Percentiles rank a stretch among this genome's conserved stretches.
Conservation (phyloP, 2,888 invertebrate genomes). For the Pammene aurita region DNA sequence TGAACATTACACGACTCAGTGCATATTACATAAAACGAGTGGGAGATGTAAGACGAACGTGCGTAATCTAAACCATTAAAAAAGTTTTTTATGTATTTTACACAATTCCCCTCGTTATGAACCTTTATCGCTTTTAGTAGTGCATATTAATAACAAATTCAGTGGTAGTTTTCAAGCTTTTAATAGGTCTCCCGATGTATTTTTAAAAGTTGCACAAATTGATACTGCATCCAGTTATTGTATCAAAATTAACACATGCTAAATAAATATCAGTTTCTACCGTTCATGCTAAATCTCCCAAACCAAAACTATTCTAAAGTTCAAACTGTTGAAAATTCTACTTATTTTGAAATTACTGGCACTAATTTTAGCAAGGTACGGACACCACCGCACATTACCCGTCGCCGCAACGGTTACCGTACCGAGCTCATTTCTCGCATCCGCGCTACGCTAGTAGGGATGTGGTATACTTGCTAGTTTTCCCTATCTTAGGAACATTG, state of each 20-base stretch:
- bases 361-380: conserved; percentile 38
- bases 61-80: no score
- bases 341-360: conserved; percentile 31
- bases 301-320: conserved; percentile 22
- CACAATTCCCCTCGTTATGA: no score
- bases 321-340: conserved; percentile 12
- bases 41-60: no score
- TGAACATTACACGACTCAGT: no score
- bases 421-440: conserved; percentile 42
- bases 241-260: not conserved
- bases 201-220: no score
- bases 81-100: no score
- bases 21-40: no score
- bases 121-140: no score
- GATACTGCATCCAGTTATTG: no score
- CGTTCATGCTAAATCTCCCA: conserved; percentile 1
- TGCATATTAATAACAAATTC: no score
- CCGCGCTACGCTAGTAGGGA: conserved; percentile 35
- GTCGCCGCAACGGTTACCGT: conserved; percentile 24
- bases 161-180: no score
- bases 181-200: no score
- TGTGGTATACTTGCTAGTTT: not conserved
- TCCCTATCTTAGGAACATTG: not conserved
- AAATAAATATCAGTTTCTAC: conserved; percentile 1
- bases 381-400: conserved; percentile 39